Conservation (phyloP, 2,888 invertebrate species). For the Diplazon laetatorius region DNA sequence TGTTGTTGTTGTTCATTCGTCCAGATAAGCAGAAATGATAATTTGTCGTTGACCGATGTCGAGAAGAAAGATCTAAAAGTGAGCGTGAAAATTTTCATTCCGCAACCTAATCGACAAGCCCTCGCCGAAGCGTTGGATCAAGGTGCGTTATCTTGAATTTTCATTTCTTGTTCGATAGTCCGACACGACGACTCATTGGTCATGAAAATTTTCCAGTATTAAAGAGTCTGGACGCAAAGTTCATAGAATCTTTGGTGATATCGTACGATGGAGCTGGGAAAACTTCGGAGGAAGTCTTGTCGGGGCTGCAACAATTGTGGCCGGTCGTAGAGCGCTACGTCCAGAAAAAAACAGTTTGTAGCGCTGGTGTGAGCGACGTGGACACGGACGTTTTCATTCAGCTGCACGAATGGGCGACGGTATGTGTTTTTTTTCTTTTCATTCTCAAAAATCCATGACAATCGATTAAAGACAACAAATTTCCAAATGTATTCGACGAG, state of each 20-base stretch:
- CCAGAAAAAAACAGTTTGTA: constrained; percentile 85
- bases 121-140: constrained; percentile 89
- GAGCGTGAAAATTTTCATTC: constrained; percentile 93
- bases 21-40: constrained; percentile 71
- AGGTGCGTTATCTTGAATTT: constrained; percentile 79
- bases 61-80: constrained; percentile 91
- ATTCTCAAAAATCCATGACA: not conserved
- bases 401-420: constrained; percentile 89
- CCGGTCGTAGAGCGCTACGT: constrained; percentile 89
- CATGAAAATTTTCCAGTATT: constrained; percentile 84
- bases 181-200: no score
- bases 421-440: constrained; percentile 71
- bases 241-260: constrained; percentile 92
- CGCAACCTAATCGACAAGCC: constrained; percentile 86
- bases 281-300: constrained; percentile 72
- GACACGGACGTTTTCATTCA: constrained; percentile 91
- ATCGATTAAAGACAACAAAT: not conserved
- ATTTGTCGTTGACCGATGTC: constrained; percentile 83
- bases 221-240: constrained; percentile 87
- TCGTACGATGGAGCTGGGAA: constrained; percentile 86
- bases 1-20: constrained; percentile 42
- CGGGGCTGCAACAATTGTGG: constrained; percentile 89
- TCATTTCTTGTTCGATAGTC: no score
- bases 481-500: constrained; percentile 5
- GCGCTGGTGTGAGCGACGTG: constrained; percentile 94